A percentile compares a stretch with the other conserved stretches of the same genome.
Evolutionary conservation across 1,140 invertebrate species (phyloP).

Genomic region (Armadillidium nasatum): DNA sequence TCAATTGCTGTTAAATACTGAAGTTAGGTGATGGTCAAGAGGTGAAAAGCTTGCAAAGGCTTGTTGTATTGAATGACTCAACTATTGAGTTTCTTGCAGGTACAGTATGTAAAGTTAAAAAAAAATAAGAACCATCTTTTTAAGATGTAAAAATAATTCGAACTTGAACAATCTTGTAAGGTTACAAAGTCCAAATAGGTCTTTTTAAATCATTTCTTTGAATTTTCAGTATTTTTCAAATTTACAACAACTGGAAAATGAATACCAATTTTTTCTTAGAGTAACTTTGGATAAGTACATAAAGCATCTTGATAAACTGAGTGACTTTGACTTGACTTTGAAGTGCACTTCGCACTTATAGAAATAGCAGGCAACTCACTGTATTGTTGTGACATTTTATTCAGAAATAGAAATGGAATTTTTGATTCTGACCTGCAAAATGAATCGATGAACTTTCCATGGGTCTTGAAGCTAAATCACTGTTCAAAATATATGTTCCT

Average conservation of each 20-base stretch:
- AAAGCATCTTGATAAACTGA: conserved; percentile 27
- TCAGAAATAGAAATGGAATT: conserved; percentile 14
- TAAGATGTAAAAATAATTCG: conserved; percentile 33
- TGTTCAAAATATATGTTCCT: conserved; percentile 31
- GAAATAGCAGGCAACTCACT: conserved; percentile 28
- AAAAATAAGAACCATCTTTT: conserved; percentile 26
- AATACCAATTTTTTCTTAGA: conserved; percentile 9
- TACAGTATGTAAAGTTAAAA: conserved; percentile 29
- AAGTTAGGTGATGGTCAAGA: conserved; percentile 28
- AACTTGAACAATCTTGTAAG: conserved; percentile 23
- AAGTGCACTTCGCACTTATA: conserved; percentile 23
- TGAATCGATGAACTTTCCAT: conserved; percentile 17
- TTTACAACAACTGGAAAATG: conserved; percentile 22
- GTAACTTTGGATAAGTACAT: conserved; percentile 25
- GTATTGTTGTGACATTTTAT: conserved; percentile 27
- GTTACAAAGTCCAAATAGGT: background rate
- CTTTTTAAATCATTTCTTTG: no score
- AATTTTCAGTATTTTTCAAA: conserved; percentile 23
- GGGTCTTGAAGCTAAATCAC: no score
- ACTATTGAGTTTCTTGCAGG: conserved; percentile 27
- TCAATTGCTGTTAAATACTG: conserved; percentile 22
- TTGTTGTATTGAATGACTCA: conserved; percentile 30
- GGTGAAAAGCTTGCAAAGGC: conserved; percentile 26
- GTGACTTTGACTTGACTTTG: conserved; percentile 30
- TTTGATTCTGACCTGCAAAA: conserved; percentile 19